A percentile compares a stretch with the other conserved stretches of the same genome.
Conservation (phyloP, 1,140 invertebrate species). For the Microplitis demolitor region DNA sequence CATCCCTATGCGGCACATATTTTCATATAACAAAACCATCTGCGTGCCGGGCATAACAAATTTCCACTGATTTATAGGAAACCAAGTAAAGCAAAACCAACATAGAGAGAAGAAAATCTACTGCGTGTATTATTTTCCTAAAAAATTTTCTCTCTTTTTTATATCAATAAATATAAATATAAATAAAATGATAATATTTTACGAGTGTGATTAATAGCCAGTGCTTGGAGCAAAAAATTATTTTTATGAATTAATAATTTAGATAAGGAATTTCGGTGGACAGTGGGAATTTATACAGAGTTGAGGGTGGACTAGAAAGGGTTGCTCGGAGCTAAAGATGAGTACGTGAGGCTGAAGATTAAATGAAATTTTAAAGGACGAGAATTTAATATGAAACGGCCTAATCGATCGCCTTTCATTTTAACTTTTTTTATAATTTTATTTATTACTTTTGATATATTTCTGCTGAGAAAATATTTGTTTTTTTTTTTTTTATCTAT, state of each 20-base stretch:
- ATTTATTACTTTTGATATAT: too few species aligned
- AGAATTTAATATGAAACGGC: too few species aligned
- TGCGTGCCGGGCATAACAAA: conserved; percentile 63
- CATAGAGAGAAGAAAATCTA: conserved; percentile 8
- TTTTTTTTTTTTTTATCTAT: too few species aligned
- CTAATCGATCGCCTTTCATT: too few species aligned
- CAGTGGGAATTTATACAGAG: too few species aligned
- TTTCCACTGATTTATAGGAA: conserved; percentile 63
- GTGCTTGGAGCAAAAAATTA: not conserved
- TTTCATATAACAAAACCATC: conserved; percentile 65
- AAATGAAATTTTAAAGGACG: too few species aligned
- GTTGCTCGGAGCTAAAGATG: too few species aligned
- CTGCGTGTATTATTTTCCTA: not conserved
- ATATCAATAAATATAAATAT: conserved; percentile 5
- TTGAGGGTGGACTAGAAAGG: too few species aligned
- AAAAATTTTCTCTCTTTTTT: not conserved
- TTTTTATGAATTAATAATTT: not conserved
- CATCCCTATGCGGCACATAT: conserved; percentile 62
- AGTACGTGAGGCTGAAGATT: too few species aligned
- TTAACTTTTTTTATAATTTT: too few species aligned
- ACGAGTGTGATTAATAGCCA: not conserved
- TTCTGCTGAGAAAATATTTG: too few species aligned
- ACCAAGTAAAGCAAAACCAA: conserved; percentile 30
- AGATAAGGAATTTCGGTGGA: too few species aligned
- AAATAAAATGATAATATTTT: not conserved